These are phyloP conservation scores for Magallana nippona DNA, from an alignment of 2,888 invertebrate genomes.

Conservation along the genomic window DNA sequence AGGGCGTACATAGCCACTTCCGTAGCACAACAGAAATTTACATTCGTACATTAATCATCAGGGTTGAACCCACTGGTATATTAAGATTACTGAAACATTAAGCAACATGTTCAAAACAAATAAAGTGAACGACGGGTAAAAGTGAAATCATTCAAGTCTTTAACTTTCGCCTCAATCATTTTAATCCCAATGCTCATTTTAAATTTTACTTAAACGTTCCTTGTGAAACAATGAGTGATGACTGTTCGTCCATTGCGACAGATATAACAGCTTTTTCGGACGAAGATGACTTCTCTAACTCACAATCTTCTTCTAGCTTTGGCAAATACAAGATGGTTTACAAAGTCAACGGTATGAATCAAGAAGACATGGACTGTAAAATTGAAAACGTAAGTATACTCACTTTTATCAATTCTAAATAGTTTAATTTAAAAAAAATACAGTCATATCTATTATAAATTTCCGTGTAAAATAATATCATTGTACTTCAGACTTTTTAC, in stretches of 20 bases:
- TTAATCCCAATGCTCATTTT: not conserved
- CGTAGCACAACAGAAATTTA: conserved; percentile 21
- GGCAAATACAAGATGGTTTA: conserved; percentile 63
- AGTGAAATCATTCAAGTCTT: conserved; percentile 9
- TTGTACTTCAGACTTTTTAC: too few species aligned
- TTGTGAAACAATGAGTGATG: not conserved
- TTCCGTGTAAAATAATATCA: not conserved
- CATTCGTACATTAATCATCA: not conserved
- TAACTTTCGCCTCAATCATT: conserved; percentile 5
- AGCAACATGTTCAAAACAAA: conserved; percentile 16
- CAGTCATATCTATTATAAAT: too few species aligned
- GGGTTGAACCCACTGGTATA: conserved; percentile 11
- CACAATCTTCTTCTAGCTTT: conserved; percentile 51
- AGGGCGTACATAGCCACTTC: conserved; percentile 21
- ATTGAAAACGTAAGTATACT: conserved; percentile 41
- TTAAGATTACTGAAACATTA: conserved; percentile 24
- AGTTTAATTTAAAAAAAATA: not conserved
- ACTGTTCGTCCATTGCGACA: not conserved
- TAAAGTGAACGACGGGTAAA: conserved; percentile 5
- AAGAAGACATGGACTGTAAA: conserved; percentile 44
- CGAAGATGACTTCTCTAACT: conserved; percentile 28
- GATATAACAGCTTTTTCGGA: not conserved
- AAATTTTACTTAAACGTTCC: not conserved
- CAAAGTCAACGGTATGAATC: conserved; percentile 61
- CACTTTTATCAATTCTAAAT: not conserved